Percentiles rank a stretch among this genome's conserved stretches.
phyloP scores from a whole-genome alignment of 2,888 invertebrate genomes.

The Oeneis ivallda region DNA sequence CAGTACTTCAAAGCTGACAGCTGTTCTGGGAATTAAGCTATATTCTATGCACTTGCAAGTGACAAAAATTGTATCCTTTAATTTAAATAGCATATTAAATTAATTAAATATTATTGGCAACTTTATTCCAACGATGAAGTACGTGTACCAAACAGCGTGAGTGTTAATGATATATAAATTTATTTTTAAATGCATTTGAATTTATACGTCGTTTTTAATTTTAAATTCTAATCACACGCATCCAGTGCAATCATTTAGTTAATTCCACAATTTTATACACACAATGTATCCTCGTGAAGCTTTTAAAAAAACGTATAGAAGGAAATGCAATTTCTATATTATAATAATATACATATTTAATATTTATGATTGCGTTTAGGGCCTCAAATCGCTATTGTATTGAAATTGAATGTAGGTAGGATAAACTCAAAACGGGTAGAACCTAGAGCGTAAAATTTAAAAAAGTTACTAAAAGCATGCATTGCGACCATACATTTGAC shows the following conservation, averaged over 20 bases:
- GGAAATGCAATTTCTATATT: conserved; percentile 44
- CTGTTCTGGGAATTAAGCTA: too few species aligned
- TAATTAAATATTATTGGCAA: conserved; percentile 1
- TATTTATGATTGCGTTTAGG: conserved; percentile 49
- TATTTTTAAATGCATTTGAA: conserved; percentile 16
- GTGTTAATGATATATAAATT: background rate
- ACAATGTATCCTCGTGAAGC: conserved; percentile 37
- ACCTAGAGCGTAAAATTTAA: background rate
- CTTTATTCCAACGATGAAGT: conserved; percentile 1
- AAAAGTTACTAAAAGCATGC: background rate
- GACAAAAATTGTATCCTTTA: conserved; percentile 5
- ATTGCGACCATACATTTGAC: background rate
- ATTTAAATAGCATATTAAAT: background rate
- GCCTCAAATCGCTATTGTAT: background rate
- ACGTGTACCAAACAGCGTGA: background rate
- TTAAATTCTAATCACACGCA: conserved; percentile 19
- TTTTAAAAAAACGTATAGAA: conserved; percentile 36
- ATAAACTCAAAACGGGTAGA: background rate
- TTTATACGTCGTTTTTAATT: conserved; percentile 14
- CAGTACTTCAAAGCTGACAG: too few species aligned
- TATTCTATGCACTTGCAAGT: background rate
- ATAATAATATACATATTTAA: conserved; percentile 22
- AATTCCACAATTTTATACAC: conserved; percentile 19
- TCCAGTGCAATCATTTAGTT: conserved; percentile 38
- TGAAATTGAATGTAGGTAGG: background rate